These are phyloP conservation scores for Chrysaora quinquecirrha DNA, from an alignment of 30 jellyfish, hydroid and myxozoan species.

Conservation along the genomic window DNA sequence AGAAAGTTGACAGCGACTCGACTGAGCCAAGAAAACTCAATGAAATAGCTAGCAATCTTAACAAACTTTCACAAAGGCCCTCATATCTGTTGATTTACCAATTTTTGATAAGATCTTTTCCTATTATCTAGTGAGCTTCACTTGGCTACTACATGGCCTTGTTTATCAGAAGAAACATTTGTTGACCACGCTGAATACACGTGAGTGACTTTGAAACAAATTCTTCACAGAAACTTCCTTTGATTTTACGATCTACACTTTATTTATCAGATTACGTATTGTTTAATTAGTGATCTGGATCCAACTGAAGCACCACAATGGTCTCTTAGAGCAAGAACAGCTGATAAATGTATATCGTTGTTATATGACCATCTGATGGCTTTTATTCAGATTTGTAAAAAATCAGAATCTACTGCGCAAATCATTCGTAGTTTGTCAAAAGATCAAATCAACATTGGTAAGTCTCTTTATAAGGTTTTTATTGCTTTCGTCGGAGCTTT, in stretches of 20 bases:
- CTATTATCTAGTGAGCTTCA: conserved; percentile 80
- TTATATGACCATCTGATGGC: conserved; percentile 70
- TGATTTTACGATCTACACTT: no score
- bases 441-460: conserved; percentile 63
- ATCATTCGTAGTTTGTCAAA: conserved; percentile 88
- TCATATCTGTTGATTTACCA: no score
- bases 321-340: conserved; percentile 83
- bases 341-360: conserved; percentile 69
- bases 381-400: conserved; percentile 70
- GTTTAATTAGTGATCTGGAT: conserved; percentile 87
- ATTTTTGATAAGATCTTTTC: no score
- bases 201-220: conserved; percentile 59
- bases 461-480: no score
- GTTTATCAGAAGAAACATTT: conserved; percentile 73
- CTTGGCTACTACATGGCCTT: conserved; percentile 93
- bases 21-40: no score
- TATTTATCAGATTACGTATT: no score
- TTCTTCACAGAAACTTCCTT: no score
- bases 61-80: no score
- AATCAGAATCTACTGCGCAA: conserved; percentile 80
- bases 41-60: no score
- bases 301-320: conserved; percentile 94
- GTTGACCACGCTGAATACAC: conserved; percentile 86
- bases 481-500: no score
- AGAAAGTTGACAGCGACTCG: no score